These are phyloP conservation scores for Emydocephalus ijimae DNA, from an alignment of 2,113 vertebrate genomes.

Conservation along the genomic window DNA sequence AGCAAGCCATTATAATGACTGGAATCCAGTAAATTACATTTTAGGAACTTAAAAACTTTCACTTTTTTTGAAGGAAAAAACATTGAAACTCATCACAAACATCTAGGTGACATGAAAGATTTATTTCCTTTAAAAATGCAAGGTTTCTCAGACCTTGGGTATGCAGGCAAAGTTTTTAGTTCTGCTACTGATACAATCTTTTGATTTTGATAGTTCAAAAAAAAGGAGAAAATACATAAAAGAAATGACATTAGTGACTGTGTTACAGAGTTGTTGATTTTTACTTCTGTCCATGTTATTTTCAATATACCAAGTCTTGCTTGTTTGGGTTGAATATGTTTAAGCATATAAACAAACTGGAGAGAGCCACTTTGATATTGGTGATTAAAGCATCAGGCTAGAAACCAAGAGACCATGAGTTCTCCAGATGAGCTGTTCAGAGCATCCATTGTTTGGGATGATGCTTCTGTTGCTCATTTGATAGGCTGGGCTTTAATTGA, in stretches of 20 bases:
- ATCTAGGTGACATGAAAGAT: not conserved
- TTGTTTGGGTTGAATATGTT: not conserved
- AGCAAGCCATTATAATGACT: not conserved
- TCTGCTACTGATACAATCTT: conserved; percentile 18
- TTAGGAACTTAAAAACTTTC: not conserved
- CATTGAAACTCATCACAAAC: not conserved
- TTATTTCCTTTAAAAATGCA: conserved; percentile 5
- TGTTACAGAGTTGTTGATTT: not conserved
- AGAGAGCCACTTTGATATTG: not conserved
- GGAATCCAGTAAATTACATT: not conserved
- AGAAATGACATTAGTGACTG: conserved; percentile 10
- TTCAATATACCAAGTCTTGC: not conserved
- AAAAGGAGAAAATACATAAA: conserved; percentile 34
- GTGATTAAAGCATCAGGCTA: not conserved
- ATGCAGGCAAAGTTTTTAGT: conserved; percentile 35
- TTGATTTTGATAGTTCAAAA: conserved; percentile 44
- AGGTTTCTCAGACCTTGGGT: conserved; percentile 24
- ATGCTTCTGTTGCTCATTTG: no score
- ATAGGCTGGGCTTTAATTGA: no score
- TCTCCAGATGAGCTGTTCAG: not conserved
- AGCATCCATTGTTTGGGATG: no score
- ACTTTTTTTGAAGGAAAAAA: not conserved
- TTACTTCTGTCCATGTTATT: not conserved
- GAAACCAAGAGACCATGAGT: not conserved
- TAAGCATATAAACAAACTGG: not conserved